Evolutionary conservation across 2,888 invertebrate genomes (phyloP).

Genomic region (Morpho achilles): DNA sequence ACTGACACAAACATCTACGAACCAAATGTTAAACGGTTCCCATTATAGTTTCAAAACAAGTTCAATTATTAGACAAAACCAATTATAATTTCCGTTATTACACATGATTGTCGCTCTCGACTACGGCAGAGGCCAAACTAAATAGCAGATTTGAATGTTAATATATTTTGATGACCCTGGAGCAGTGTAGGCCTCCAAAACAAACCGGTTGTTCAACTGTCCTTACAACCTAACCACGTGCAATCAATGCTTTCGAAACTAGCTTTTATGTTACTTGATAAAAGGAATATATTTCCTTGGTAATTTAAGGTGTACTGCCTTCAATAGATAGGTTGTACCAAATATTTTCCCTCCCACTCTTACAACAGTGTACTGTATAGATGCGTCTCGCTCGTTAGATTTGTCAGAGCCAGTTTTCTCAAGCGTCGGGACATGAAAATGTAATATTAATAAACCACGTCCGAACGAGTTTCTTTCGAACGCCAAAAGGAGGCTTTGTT

Average conservation of each 20-base stretch:
- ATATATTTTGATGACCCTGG: conserved; percentile 47
- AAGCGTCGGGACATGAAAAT: conserved; percentile 50
- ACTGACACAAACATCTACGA: too few relatives aligned
- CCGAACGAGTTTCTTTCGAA: conserved; percentile 8
- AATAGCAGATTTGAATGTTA: conserved; percentile 7
- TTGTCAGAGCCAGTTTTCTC: conserved; percentile 63
- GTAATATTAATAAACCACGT: conserved; percentile 26
- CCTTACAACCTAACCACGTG: conserved; percentile 27
- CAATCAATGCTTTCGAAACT: conserved; percentile 26
- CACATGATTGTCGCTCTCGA: conserved; percentile 7
- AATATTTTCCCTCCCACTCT: conserved; percentile 22
- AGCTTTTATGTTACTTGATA: fast-evolving
- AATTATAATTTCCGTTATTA: conserved; percentile 2
- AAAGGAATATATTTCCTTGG: not conserved
- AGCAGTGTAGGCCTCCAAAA: conserved; percentile 53
- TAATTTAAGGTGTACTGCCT: not conserved
- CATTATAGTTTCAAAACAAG: not conserved
- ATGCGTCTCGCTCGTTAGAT: conserved; percentile 41
- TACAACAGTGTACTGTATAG: conserved; percentile 24
- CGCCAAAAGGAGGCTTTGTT: conserved; percentile 12
- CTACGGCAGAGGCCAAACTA: conserved; percentile 1
- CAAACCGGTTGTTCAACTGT: conserved; percentile 56
- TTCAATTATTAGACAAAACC: not conserved
- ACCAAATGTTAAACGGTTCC: too few relatives aligned
- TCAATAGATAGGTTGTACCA: not conserved